Percentiles rank a stretch among this genome's conserved stretches.
Evolutionary conservation across 2,888 invertebrate genomes (phyloP).

Genomic region (Caprella mutica): DNA sequence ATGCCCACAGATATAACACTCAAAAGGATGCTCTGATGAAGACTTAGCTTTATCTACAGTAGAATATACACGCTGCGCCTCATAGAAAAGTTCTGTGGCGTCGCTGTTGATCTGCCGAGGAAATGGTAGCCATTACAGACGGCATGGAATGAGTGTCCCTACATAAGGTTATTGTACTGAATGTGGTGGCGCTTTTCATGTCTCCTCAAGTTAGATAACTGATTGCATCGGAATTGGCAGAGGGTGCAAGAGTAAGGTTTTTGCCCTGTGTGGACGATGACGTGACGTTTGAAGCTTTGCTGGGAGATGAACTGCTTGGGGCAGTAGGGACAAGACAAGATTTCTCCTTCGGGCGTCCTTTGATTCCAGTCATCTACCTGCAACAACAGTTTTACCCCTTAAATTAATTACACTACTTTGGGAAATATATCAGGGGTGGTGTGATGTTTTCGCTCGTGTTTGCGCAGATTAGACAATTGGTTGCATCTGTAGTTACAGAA

Average conservation of each 20-base stretch:
- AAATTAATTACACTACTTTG: background rate
- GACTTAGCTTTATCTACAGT: background rate
- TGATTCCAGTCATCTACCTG: too few relatives aligned
- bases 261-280: constrained; percentile 8
- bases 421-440: background rate
- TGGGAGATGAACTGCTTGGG: constrained; percentile 7
- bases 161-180: background rate
- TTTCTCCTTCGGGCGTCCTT: too few relatives aligned
- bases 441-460: constrained; percentile 27
- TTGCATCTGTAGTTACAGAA: constrained; percentile 26
- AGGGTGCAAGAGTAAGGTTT: constrained; percentile 11
- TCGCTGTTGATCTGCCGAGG: background rate
- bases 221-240: constrained; percentile 20
- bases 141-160: constrained; percentile 4
- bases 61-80: background rate
- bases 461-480: constrained; percentile 26
- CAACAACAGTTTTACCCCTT: too few relatives aligned
- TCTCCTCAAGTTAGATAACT: constrained; percentile 26
- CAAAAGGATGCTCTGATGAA: too few relatives aligned
- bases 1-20: constrained; percentile 29
- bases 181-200: constrained; percentile 14
- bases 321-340: constrained; percentile 4
- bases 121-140: background rate
- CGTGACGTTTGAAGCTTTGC: constrained; percentile 12
- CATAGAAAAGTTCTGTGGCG: background rate